Evolutionary conservation across 2,113 vertebrate species (phyloP).

Genomic region (Oenanthe oenanthe): DNA sequence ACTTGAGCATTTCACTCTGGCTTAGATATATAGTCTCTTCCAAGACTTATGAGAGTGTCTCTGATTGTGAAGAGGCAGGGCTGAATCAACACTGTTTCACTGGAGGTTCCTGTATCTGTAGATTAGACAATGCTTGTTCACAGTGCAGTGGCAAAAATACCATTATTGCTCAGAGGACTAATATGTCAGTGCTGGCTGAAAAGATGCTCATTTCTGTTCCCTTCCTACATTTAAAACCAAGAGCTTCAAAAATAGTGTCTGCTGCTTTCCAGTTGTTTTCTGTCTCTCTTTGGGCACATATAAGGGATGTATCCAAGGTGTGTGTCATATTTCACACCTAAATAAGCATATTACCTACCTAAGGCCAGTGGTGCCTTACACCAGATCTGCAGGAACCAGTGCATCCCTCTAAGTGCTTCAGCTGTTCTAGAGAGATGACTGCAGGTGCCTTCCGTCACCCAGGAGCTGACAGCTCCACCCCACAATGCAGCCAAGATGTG

Average conservation of each 20-base stretch:
- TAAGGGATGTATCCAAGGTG: neutral
- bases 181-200: neutral
- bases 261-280: neutral
- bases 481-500: neutral
- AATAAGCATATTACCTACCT: neutral
- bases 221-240: neutral
- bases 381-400: neutral
- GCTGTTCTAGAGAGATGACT: fast-evolving
- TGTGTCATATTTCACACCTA: fast-evolving
- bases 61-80: neutral
- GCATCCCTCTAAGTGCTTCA: neutral
- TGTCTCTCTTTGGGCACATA: neutral
- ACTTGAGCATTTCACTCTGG: neutral
- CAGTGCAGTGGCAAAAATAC: neutral
- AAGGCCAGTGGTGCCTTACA: neutral
- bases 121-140: neutral
- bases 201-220: neutral
- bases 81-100: neutral
- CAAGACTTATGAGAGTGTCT: neutral
- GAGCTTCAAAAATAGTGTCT: neutral
- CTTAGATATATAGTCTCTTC: neutral
- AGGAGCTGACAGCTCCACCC: neutral
- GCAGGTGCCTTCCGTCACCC: neutral
- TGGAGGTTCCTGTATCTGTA: neutral
- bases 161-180: neutral